Conservation (phyloP, 2,797 vertebrate genomes). For the Mormyrus hasselquistii region DNA sequence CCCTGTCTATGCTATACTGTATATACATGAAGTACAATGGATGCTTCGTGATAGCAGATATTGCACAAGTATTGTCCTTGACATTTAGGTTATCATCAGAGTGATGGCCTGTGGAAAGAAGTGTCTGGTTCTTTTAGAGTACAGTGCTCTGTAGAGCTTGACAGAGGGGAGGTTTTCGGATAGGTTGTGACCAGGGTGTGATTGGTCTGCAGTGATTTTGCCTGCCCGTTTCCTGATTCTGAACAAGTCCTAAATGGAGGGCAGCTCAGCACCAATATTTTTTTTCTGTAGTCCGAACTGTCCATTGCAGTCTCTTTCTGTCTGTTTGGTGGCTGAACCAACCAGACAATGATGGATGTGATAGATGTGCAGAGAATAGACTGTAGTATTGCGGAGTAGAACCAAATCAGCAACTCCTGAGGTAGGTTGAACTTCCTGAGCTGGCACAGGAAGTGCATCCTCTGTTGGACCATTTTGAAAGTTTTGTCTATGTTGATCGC, state of each 20-base stretch:
- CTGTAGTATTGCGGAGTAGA: not conserved
- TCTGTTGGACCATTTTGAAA: no score
- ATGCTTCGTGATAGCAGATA: not conserved
- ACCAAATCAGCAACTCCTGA: not conserved
- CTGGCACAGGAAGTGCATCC: not conserved
- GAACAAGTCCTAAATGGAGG: not conserved
- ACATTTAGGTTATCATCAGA: not conserved
- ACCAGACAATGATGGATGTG: not conserved
- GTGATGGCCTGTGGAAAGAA: not conserved
- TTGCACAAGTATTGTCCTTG: not conserved
- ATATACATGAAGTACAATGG: not conserved
- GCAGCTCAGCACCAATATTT: not conserved
- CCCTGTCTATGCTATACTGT: not conserved
- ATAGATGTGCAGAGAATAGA: not conserved
- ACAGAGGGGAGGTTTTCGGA: not conserved
- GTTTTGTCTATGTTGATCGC: no score
- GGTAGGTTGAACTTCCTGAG: not conserved
- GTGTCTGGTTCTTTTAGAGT: not conserved
- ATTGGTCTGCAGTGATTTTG: not conserved
- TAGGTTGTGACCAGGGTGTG: not conserved
- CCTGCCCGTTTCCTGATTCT: not conserved
- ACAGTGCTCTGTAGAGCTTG: not conserved
- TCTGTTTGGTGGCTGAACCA: not conserved
- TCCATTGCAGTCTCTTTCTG: not conserved
- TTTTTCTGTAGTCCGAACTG: not conserved